Conservation (phyloP, 2,888 invertebrate genomes). For the Cephalotes varians region DNA sequence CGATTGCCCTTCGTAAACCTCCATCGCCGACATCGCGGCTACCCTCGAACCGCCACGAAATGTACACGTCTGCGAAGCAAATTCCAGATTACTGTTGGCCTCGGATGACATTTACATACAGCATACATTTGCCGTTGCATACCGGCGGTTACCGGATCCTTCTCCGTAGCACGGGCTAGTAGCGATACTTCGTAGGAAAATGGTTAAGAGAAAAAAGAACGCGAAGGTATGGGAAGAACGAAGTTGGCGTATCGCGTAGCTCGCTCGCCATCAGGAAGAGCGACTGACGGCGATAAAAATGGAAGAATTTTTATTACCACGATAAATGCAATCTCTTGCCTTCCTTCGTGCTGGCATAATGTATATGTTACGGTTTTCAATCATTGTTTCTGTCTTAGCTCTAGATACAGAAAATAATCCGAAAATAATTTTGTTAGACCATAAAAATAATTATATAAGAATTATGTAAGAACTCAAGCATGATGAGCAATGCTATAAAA, state of each 20-base stretch:
- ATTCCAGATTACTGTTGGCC: slow-evolving; percentile 82
- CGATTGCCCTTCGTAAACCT: slow-evolving; percentile 67
- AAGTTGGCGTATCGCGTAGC: slow-evolving; percentile 32
- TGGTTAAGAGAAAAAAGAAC: slow-evolving; percentile 44
- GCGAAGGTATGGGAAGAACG: not conserved
- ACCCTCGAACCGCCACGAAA: slow-evolving; percentile 65
- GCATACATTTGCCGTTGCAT: slow-evolving; percentile 79
- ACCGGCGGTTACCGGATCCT: slow-evolving; percentile 62
- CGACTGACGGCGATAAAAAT: slow-evolving; percentile 59
- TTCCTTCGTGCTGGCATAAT: slow-evolving; percentile 22
- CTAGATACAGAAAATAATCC: too few species aligned
- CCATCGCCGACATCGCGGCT: slow-evolving; percentile 58
- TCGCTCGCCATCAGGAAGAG: slow-evolving; percentile 39
- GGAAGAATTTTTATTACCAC: slow-evolving; percentile 67
- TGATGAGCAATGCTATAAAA: too few species aligned
- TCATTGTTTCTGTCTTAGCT: too few species aligned
- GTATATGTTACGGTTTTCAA: slow-evolving; percentile 41
- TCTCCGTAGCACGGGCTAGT: slow-evolving; percentile 39
- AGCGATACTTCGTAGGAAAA: slow-evolving; percentile 55
- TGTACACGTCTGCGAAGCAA: slow-evolving; percentile 78
- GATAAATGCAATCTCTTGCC: slow-evolving; percentile 52
- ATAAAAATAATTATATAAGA: too few species aligned
- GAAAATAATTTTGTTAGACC: too few species aligned
- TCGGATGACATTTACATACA: slow-evolving; percentile 83
- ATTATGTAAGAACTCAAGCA: too few species aligned